Conservation (phyloP, 2,797 vertebrate species). For the Anas bahamensis region DNA sequence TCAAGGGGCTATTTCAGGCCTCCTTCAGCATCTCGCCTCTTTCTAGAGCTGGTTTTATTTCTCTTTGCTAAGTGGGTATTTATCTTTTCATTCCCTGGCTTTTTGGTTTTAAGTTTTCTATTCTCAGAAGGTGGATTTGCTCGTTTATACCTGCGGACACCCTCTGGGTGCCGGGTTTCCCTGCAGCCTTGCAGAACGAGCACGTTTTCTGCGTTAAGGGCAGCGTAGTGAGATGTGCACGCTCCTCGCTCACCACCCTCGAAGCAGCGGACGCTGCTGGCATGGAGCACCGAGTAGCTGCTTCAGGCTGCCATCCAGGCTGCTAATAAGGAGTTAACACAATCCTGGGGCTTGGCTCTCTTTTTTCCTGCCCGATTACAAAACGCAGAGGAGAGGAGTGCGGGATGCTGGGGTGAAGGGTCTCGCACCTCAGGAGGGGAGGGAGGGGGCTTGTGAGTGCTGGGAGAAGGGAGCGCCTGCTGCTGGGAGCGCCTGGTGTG, state of each 20-base stretch:
- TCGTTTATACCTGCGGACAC: neutral
- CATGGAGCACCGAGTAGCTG: neutral
- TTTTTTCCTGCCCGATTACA: neutral
- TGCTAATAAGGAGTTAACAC: neutral
- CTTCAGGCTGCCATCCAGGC: neutral
- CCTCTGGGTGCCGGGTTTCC: neutral
- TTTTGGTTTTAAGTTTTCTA: neutral
- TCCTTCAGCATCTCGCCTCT: neutral
- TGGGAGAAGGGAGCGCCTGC: neutral
- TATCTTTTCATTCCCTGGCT: slow-evolving; percentile 4
- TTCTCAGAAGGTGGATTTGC: neutral
- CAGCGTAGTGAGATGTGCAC: neutral
- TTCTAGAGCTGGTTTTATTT: slow-evolving; percentile 9
- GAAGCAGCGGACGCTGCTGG: neutral
- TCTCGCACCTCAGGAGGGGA: neutral
- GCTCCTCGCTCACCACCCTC: neutral
- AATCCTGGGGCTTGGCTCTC: neutral
- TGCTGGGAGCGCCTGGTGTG: neutral
- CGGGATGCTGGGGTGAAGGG: neutral
- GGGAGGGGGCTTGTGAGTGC: neutral
- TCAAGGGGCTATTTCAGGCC: slow-evolving; percentile 16
- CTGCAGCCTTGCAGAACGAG: neutral
- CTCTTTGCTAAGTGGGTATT: slow-evolving; percentile 2
- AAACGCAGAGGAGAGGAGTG: neutral
- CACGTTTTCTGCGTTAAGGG: slow-evolving; percentile 19